Evolutionary conservation across 2,113 vertebrate species (phyloP).

Genomic region (Illadopsis cleaveri): DNA sequence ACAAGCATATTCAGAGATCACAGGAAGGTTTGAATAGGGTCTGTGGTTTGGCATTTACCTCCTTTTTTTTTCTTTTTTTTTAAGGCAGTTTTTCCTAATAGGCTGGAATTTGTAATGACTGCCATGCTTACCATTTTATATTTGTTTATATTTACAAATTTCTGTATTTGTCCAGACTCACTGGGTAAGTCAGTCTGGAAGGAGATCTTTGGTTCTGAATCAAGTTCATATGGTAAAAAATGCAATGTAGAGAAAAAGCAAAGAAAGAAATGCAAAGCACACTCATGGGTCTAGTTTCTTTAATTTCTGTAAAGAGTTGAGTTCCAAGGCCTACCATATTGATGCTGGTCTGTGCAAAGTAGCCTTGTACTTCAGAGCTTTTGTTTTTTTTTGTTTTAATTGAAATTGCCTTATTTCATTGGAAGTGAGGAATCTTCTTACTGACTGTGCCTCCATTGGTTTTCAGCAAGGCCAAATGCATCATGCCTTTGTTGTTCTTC

Average conservation of each 20-base stretch:
- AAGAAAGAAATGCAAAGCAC: background rate
- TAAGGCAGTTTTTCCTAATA: background rate
- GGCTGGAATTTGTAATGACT: background rate
- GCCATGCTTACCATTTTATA: background rate
- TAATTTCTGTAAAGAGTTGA: background rate
- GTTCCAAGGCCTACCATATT: background rate
- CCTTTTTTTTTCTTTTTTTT: background rate
- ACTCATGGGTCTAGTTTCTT: background rate
- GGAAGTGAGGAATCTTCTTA: background rate
- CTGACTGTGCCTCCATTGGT: background rate
- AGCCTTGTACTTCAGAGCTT: background rate
- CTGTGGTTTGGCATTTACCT: background rate
- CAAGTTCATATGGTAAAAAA: background rate
- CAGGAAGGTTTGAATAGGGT: background rate
- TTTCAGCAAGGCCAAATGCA: background rate
- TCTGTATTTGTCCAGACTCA: background rate
- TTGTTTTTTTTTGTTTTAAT: background rate
- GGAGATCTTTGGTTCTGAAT: background rate
- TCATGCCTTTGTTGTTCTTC: background rate
- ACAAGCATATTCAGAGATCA: background rate
- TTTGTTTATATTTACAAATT: background rate
- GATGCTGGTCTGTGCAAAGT: background rate
- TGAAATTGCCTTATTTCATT: background rate
- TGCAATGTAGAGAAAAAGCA: background rate
- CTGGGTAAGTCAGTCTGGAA: background rate